Evolutionary conservation across 1,140 invertebrate species (phyloP).

Genomic region (Lepidostoma basale): DNA sequence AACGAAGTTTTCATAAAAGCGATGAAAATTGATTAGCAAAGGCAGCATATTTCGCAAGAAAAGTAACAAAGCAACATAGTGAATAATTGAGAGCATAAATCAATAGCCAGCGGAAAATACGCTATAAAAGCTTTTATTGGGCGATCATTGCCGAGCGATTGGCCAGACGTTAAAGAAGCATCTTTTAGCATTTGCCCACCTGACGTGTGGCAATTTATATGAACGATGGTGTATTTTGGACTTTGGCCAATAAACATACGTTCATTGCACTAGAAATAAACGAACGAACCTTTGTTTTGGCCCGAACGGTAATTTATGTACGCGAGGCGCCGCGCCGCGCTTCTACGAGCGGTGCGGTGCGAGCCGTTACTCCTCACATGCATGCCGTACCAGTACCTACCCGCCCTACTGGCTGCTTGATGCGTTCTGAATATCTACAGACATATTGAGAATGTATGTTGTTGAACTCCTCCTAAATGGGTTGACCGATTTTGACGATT

Average conservation of each 20-base stretch:
- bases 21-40: neutral
- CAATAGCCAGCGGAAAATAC: neutral
- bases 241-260: conserved; percentile 33
- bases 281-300: conserved; percentile 43
- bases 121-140: conserved; percentile 15
- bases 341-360: too few relatives aligned
- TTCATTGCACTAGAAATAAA: conserved; percentile 44
- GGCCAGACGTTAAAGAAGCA: conserved; percentile 26
- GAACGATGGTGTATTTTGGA: conserved; percentile 41
- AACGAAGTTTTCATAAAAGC: too few relatives aligned
- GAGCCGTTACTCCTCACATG: too few relatives aligned
- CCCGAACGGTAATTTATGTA: conserved; percentile 37
- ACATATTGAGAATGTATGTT: too few relatives aligned
- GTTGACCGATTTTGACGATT: too few relatives aligned
- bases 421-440: too few relatives aligned
- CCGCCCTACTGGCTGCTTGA: too few relatives aligned
- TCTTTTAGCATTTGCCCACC: conserved; percentile 30
- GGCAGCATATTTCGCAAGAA: neutral
- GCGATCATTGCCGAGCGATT: conserved; percentile 5
- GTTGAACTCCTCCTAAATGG: too few relatives aligned
- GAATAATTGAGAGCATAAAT: conserved; percentile 17
- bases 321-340: conserved; percentile 28
- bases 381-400: too few relatives aligned
- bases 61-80: neutral
- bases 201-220: conserved; percentile 44